A percentile compares a stretch with the other conserved stretches of the same genome.
These are phyloP conservation scores for Lysandra bellargus DNA, from an alignment of 2,888 invertebrate species.

Conservation along the genomic window DNA sequence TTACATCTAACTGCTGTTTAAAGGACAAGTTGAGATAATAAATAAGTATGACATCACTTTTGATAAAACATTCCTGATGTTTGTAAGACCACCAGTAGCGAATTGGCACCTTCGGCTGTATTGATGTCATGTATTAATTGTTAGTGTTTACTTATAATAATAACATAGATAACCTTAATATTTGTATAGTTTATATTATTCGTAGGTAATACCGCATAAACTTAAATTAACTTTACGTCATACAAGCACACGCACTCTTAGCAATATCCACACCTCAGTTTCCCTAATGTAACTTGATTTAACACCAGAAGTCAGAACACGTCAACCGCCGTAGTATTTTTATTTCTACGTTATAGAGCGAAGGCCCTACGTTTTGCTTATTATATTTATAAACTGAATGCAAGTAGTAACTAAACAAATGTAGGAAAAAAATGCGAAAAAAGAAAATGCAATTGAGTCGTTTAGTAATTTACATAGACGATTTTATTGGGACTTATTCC, in stretches of 20 bases:
- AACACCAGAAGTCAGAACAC: not conserved
- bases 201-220: not conserved
- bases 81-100: conserved; percentile 24
- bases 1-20: not conserved
- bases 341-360: too few relatives aligned
- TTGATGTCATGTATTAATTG: conserved; percentile 24
- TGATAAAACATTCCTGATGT: conserved; percentile 12
- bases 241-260: not conserved
- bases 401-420: too few relatives aligned
- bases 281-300: not conserved
- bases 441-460: conserved; percentile 8
- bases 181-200: too few relatives aligned
- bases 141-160: not conserved
- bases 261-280: not conserved
- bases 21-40: conserved; percentile 23
- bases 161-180: not conserved
- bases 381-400: too few relatives aligned
- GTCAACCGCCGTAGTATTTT: not conserved
- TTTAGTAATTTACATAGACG: not conserved
- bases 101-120: conserved; percentile 20
- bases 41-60: conserved; percentile 20
- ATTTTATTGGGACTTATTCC: conserved; percentile 16
- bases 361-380: too few relatives aligned
- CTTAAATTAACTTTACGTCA: not conserved
- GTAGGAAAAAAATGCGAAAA: not conserved